Conservation (phyloP, 2,888 invertebrate genomes). For the Willowsia nigromaculata region DNA sequence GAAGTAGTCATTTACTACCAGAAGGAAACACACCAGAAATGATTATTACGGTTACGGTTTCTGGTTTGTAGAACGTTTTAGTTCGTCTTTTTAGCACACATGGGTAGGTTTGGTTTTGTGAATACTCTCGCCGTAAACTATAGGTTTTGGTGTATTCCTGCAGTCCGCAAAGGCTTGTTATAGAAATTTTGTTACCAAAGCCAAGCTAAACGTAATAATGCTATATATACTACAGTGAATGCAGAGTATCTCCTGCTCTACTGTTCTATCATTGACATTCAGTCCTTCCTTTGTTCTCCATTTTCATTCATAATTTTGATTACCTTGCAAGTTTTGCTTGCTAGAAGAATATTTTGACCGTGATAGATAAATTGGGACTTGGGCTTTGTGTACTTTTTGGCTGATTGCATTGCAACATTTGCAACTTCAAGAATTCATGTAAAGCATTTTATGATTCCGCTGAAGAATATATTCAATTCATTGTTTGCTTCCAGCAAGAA, state of each 20-base stretch:
- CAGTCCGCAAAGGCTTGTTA: neutral
- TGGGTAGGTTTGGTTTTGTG: neutral
- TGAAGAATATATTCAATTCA: too few species aligned
- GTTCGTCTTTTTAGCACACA: neutral
- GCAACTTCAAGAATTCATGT: neutral
- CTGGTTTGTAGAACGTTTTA: conserved; percentile 8
- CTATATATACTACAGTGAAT: conserved; percentile 39
- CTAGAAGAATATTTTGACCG: neutral
- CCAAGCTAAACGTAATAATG: too few species aligned
- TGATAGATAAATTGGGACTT: too few species aligned
- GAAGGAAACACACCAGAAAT: neutral
- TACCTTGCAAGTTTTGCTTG: neutral
- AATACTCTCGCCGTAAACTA: too few species aligned
- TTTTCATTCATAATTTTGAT: conserved; percentile 32
- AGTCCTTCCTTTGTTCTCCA: neutral
- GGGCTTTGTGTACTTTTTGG: too few species aligned
- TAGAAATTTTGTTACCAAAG: too few species aligned
- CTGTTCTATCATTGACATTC: neutral
- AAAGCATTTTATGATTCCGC: neutral
- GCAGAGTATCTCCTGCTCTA: neutral
- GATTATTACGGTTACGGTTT: conserved; percentile 27
- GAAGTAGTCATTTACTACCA: neutral
- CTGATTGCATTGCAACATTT: too few species aligned
- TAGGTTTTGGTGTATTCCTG: too few species aligned
- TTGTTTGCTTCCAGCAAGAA: neutral